Base-by-base conservation (phyloP, 1,140 invertebrate genomes). In the Harpegnathos saltator region DNA sequence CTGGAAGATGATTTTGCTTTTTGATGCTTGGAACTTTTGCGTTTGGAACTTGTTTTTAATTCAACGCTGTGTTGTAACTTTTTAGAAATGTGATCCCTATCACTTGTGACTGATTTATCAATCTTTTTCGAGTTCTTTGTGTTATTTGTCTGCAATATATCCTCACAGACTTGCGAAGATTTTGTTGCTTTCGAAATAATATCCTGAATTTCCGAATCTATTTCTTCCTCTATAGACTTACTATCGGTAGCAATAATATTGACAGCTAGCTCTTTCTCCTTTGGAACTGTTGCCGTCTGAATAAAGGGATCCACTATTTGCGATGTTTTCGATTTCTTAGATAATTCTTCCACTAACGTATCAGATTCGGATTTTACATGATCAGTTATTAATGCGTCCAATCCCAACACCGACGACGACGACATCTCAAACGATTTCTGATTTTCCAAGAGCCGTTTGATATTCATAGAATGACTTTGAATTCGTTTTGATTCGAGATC, bases 331-430 rank as follows among this genome's bases (percentile, higher is more conserved):
- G 88, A 90, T 33, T 90, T 93, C 14, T 91, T 93, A 1, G 92
- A 89, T 22, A 92, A 88, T 73, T 94, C 92, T 38, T 94, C 93
- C 0, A 94, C 89, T 19, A 94, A 63, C 7, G 89, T 91, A 29
- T 94, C 93, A 3, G 94, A 94, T 69, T 94, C 92, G 0, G 91
- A 89, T 74, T 91, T 92, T 11, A 84, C 17, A n/a, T 87, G 50
- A 38, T 91, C 91, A 4, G 82, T 81, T 58, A 85, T 48, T 14
- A 86, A 87, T 7, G 87, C 84, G 54, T 89, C 58, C 61, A 83
- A 81, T 77, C 87, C 81, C 15, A 71, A 48, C 82, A 73, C 69
- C 12, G 75, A 54, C 14, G 82, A 54, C 14, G 82, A 52, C 9
- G 72, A 73, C 1, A 80, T 12, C 17, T 72, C 71, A 0, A 65